Base-by-base conservation (phyloP, 2,888 invertebrate species). In the Melieria crassipennis region DNA sequence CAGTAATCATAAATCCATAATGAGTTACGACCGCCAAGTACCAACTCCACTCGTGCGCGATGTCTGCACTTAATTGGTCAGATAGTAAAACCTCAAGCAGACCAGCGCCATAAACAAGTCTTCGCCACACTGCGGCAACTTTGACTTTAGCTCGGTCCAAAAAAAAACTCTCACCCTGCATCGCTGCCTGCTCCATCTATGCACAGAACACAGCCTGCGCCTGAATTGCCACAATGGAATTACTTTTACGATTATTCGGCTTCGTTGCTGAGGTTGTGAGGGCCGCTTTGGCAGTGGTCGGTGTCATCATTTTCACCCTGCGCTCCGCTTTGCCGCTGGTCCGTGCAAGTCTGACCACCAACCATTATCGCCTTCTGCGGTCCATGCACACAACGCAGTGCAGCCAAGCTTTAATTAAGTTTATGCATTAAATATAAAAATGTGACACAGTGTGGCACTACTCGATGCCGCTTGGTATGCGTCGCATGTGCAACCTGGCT, bases 161-260 rank as follows among this genome's bases (percentile, higher is more conserved):
- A 52, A 52, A 52, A n/a, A 13, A 52, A 13, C n/a, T n/a, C 52
- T 9, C 61, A 48, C 42, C 46, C 4, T 48, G 43, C 9, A 30
- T 60, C 60, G 45, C 43, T 47, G 11, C 58, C 56, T 13, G 43
- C 42, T 45, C 61, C 61, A 16, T 47, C 47, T 45, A 13, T 13
- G 11, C 52, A 42, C 11, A 11, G 45, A 10, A 50, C 69, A 13
- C 69, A 62, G n/a, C 52, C 10, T 5, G 42, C 47, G 56, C 16
- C 11, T 10, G 58, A 58, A 65, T 65, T 50, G 46, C 50, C 52
- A 43, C 81, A 80, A 76, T 73, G 68, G 73, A 76, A 76, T 77
- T 73, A 75, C 78, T 83, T 83, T 85, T 82, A 83, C 83, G 85
- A 84, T 83, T 83, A 85, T 85, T 84, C 85, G 83, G 80, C 81